These are phyloP conservation scores for Ecliptopera silaceata DNA, from an alignment of 2,888 invertebrate species.

Conservation along the genomic window DNA sequence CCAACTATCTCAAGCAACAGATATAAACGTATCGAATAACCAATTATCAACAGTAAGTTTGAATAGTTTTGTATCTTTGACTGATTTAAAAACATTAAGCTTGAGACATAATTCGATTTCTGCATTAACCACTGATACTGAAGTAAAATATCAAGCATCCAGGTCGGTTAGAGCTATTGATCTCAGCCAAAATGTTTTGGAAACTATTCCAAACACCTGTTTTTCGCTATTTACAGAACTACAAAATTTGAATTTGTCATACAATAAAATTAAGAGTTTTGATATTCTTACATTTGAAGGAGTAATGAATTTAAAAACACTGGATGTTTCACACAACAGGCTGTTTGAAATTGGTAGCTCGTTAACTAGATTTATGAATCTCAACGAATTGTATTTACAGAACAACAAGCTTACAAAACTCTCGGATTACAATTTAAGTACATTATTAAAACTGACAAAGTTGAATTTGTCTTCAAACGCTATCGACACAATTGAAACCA, in stretches of 20 bases:
- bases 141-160: not conserved
- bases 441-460: not conserved
- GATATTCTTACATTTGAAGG: slow-evolving; percentile 29
- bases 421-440: slow-evolving; percentile 14
- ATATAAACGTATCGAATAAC: slow-evolving; percentile 15
- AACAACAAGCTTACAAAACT: slow-evolving; percentile 17
- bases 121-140: not conserved
- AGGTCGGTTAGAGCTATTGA: slow-evolving; percentile 13
- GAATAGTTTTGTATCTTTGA: slow-evolving; percentile 7
- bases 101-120: slow-evolving; percentile 17
- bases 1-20: not conserved
- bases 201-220: slow-evolving; percentile 14
- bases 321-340: slow-evolving; percentile 23
- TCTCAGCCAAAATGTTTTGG: slow-evolving; percentile 17
- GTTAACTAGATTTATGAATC: slow-evolving; percentile 19
- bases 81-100: not conserved
- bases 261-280: slow-evolving; percentile 20
- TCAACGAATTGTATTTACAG: slow-evolving; percentile 20
- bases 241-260: slow-evolving; percentile 22
- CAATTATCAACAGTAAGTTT: slow-evolving; percentile 11
- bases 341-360: slow-evolving; percentile 22
- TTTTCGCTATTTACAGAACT: slow-evolving; percentile 18
- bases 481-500: slow-evolving; percentile 15
- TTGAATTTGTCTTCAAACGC: slow-evolving; percentile 23
- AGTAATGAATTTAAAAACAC: slow-evolving; percentile 7